Evolutionary conservation across 2,113 vertebrate genomes (phyloP).

Genomic region (Mormyrus iriodes): DNA sequence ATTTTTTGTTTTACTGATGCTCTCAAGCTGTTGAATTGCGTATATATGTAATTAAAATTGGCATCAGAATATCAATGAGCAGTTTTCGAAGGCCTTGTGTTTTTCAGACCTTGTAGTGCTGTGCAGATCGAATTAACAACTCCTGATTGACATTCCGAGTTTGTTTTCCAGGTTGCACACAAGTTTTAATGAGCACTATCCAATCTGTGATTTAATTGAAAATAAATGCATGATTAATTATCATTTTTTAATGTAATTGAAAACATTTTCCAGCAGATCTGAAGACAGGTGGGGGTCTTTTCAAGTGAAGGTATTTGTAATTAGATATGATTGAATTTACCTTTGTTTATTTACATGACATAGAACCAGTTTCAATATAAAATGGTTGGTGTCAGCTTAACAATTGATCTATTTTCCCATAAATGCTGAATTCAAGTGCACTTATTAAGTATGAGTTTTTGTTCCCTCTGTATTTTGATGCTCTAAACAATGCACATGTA

Average conservation of each 20-base stretch:
- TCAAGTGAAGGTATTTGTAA: neutral
- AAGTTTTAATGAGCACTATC: constrained; percentile 15
- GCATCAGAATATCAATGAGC: neutral
- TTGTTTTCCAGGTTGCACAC: neutral
- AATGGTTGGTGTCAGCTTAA: neutral
- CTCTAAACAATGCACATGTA: constrained; percentile 13
- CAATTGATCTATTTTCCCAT: neutral
- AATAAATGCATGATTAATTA: constrained; percentile 19
- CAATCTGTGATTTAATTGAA: constrained; percentile 20
- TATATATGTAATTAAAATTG: neutral
- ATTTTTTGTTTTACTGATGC: neutral
- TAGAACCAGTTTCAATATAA: neutral
- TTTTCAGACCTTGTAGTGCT: neutral
- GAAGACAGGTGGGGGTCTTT: neutral
- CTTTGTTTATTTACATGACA: neutral
- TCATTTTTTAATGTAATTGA: constrained; percentile 13
- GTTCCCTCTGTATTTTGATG: neutral
- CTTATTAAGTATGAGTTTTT: neutral
- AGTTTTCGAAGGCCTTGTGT: neutral
- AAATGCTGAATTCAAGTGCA: neutral
- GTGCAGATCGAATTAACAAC: neutral
- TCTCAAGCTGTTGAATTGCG: neutral
- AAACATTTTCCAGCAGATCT: constrained; percentile 6
- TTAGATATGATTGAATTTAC: neutral
- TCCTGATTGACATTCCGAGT: constrained; percentile 19